Evolutionary conservation across 2,888 invertebrate species (phyloP), one percentile per base, ranked within the genome.

Genomic region (Pherbina coryleti): DNA sequence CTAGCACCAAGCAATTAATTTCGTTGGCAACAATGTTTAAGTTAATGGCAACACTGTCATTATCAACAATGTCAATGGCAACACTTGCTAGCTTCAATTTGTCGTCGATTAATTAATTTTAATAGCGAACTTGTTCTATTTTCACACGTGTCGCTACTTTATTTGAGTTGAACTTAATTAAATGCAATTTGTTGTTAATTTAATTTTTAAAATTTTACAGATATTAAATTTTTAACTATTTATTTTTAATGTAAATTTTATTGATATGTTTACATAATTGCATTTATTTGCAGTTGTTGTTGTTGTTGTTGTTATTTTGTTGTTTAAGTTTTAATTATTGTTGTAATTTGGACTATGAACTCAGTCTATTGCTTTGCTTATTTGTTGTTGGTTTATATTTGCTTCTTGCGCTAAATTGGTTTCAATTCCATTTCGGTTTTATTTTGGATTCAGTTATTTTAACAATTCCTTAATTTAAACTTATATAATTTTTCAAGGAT

Each of bases 181-280:
- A 62, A 62, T 64, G 28, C 49, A 44, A 28, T 49, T 74, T 19
- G 22, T 11, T 37, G 14, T 62, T 28, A n/a, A 28, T 31, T 51
- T 51, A 4, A 1, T 25, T 73, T 17, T 60, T 19, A 22, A 31
- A 49, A 25, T 8, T 22, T 64, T 64, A 64, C n/a, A 31, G 28
- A 51, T 49, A 22, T 22, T 22, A n/a, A n/a, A 8, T 64, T 17
- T 64, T 64, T 31, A 44, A 67, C 37, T 67, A 55, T 53, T 66
- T 55, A 17, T 3, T 66, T 67, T 22, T 37, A 67, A 37, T 75
- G 34, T 75, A 67, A 55, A 75, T 22, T 75, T 28, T 75, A 75
- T 44, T 75, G 75, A 75, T 75, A 75, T 75, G 75, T 75, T 75
- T 75, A 75, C 66, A 75, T 75, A 75, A 75, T 75, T 75, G 75